A percentile compares a stretch with the other conserved stretches of the same genome.
Conservation (phyloP, 2,888 invertebrate genomes). For the Caenorhabditis plicata region DNA sequence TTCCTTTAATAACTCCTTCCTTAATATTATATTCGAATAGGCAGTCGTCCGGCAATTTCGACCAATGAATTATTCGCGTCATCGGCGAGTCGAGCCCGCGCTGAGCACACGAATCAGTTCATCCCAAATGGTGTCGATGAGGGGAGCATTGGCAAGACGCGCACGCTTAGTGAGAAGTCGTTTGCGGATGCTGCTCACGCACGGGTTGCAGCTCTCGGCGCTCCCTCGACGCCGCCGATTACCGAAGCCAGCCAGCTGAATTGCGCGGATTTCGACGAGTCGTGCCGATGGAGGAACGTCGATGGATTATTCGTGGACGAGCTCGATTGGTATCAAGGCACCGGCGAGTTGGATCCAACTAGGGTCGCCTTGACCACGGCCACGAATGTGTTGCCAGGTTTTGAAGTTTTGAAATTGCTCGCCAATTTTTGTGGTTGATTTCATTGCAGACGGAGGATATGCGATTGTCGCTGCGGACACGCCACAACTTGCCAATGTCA, state of each 20-base stretch:
- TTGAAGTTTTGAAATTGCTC: too few species aligned
- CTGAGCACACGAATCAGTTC: slow-evolving; percentile 23
- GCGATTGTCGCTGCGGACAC: slow-evolving; percentile 60
- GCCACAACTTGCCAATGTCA: slow-evolving; percentile 48
- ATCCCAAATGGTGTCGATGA: slow-evolving; percentile 19
- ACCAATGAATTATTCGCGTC: slow-evolving; percentile 23
- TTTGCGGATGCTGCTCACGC: not conserved
- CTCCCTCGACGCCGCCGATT: slow-evolving; percentile 33
- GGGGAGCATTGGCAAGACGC: not conserved
- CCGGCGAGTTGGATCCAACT: slow-evolving; percentile 54
- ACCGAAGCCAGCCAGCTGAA: slow-evolving; percentile 34
- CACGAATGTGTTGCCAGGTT: slow-evolving; percentile 55
- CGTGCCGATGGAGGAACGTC: slow-evolving; percentile 61
- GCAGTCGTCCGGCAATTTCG: slow-evolving; percentile 15
- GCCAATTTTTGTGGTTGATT: too few species aligned
- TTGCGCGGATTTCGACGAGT: slow-evolving; percentile 59
- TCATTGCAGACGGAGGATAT: slow-evolving; percentile 57
- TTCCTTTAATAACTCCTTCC: not conserved
- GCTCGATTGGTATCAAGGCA: slow-evolving; percentile 62
- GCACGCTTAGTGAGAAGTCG: not conserved
- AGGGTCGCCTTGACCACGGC: slow-evolving; percentile 54
- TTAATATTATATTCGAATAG: not conserved
- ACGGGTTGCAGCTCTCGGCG: slow-evolving; percentile 27
- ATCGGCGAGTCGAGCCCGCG: slow-evolving; percentile 25
- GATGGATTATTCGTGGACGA: slow-evolving; percentile 63